Conservation (phyloP, 2,113 vertebrate genomes). For the Lepisosteus osseus region DNA sequence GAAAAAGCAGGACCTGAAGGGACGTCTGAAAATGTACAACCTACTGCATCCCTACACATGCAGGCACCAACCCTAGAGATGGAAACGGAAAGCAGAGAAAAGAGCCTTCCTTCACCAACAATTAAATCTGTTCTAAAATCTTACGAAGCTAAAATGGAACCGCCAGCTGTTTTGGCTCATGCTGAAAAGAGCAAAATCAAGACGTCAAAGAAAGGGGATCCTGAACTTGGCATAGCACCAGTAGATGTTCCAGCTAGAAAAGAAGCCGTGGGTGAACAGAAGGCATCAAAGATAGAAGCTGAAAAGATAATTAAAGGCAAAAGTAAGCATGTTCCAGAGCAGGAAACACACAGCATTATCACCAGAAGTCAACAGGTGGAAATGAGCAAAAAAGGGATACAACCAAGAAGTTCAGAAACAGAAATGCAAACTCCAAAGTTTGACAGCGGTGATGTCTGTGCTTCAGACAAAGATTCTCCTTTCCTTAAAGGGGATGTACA, state of each 20-base stretch:
- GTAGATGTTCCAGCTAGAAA: conserved; percentile 40
- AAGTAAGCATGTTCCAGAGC: conserved; percentile 30
- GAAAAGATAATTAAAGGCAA: conserved; percentile 43
- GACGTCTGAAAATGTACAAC: no score
- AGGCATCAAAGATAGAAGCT: conserved; percentile 40
- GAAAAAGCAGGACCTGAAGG: background rate
- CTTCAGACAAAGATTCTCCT: background rate
- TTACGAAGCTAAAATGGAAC: no score
- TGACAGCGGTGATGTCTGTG: conserved; percentile 12
- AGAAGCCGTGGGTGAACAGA: conserved; percentile 32
- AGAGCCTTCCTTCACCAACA: conserved; percentile 15
- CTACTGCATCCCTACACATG: background rate
- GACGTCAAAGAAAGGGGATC: conserved; percentile 18
- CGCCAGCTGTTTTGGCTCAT: no score
- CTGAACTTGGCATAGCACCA: conserved; percentile 37
- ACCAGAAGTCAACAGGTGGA: conserved; percentile 40
- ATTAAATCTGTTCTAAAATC: background rate
- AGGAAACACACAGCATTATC: conserved; percentile 41
- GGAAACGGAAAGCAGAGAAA: conserved; percentile 17
- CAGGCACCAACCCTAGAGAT: background rate
- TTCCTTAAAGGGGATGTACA: conserved; percentile 3
- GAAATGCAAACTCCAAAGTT: conserved; percentile 26
- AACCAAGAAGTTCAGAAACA: conserved; percentile 24
- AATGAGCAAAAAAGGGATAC: conserved; percentile 27
- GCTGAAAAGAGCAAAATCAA: no score